Evolutionary conservation across 30 jellyfish, hydroid and myxozoan species (phyloP).

Genomic region (Cassiopea xamachana): DNA sequence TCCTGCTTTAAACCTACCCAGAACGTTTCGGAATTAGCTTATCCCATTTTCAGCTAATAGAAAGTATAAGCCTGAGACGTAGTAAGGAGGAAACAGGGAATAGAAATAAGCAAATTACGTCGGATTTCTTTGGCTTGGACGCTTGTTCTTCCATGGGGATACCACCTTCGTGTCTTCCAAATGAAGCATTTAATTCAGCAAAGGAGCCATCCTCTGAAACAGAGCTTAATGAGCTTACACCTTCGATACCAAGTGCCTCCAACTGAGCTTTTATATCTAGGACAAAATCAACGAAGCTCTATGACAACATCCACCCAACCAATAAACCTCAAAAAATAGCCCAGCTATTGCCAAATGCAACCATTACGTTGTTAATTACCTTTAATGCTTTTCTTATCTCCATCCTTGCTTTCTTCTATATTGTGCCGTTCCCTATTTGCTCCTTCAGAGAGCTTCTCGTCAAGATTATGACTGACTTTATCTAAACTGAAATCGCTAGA

Average conservation of each 20-base stretch:
- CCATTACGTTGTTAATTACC: background rate
- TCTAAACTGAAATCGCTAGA: constrained; percentile 58
- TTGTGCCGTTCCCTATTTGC: constrained; percentile 4
- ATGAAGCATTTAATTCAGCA: constrained; percentile 36
- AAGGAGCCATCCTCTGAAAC: constrained; percentile 79
- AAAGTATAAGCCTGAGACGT: background rate
- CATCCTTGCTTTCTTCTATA: background rate
- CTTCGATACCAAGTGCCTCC: constrained; percentile 78
- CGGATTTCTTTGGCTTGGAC: background rate
- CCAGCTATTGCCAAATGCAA: background rate
- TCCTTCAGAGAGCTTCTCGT: background rate
- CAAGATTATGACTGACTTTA: background rate
- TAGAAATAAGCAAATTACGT: background rate
- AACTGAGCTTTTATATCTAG: constrained; percentile 57
- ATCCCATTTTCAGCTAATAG: too few relatives aligned
- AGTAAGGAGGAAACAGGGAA: background rate
- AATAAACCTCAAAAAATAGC: too few relatives aligned
- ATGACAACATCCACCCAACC: background rate
- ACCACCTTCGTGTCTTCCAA: constrained; percentile 35
- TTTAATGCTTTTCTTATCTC: background rate
- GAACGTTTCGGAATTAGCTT: too few relatives aligned
- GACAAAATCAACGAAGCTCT: background rate
- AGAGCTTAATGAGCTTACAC: constrained; percentile 72
- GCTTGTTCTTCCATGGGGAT: background rate
- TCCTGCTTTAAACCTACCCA: too few relatives aligned